Conservation (phyloP, 1,140 invertebrate genomes). For the Bombyx mandarina region DNA sequence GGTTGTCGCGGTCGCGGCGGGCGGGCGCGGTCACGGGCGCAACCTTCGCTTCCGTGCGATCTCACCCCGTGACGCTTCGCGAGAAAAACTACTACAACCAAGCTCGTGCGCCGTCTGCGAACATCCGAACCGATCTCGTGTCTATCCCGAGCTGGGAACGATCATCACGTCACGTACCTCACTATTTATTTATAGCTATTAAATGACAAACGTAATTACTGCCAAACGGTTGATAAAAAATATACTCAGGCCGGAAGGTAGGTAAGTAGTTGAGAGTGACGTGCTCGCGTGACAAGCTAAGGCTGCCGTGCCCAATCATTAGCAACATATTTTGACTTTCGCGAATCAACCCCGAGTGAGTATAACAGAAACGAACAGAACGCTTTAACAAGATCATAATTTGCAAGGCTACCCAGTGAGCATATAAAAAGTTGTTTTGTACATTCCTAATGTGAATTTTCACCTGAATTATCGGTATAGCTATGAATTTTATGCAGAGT, state of each 20-base stretch:
- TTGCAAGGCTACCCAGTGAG: constrained; percentile 8
- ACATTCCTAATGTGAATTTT: no score
- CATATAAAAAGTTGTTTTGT: no score
- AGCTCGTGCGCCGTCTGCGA: constrained; percentile 27
- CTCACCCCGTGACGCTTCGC: constrained; percentile 51
- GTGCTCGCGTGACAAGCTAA: constrained; percentile 40
- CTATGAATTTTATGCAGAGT: no score
- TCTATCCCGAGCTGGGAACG: neutral
- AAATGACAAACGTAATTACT: constrained; percentile 10
- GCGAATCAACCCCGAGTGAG: constrained; percentile 37
- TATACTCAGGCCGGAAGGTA: constrained; percentile 10
- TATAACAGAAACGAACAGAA: constrained; percentile 39
- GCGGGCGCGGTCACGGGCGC: constrained; percentile 63
- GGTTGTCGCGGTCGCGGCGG: constrained; percentile 27
- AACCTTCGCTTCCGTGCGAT: constrained; percentile 58
- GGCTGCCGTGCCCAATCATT: constrained; percentile 50
- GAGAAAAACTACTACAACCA: constrained; percentile 36
- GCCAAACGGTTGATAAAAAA: constrained; percentile 12
- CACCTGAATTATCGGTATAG: no score
- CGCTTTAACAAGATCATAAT: constrained; percentile 26
- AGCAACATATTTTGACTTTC: constrained; percentile 43
- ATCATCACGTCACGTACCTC: no score
- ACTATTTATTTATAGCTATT: neutral
- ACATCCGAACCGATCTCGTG: neutral
- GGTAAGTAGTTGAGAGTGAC: constrained; percentile 17